Conservation (phyloP, 2,888 invertebrate genomes). For the Acrobasis consociella region DNA sequence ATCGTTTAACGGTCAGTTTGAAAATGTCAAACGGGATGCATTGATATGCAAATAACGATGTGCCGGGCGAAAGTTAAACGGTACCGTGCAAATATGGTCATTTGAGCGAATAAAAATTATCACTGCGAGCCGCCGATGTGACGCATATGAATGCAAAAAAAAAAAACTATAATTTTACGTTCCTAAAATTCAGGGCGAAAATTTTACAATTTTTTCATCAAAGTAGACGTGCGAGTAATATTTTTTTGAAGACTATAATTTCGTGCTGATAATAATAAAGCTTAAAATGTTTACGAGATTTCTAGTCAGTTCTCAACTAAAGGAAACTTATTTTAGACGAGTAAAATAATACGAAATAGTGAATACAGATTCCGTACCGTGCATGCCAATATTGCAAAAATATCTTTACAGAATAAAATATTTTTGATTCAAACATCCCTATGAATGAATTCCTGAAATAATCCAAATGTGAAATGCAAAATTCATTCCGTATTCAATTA, state of each 20-base stretch:
- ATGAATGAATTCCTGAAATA: slow-evolving; percentile 1
- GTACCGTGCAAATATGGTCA: slow-evolving; percentile 63
- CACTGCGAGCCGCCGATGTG: slow-evolving; percentile 40
- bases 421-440: neutral
- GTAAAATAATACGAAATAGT: too few relatives aligned
- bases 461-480: neutral
- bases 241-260: neutral
- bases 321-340: too few relatives aligned
- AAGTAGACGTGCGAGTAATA: neutral
- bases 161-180: neutral
- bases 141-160: slow-evolving; percentile 24
- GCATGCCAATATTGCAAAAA: too few relatives aligned
- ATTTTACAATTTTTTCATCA: neutral
- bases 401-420: neutral
- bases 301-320: too few relatives aligned
- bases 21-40: slow-evolving; percentile 59
- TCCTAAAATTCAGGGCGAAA: slow-evolving; percentile 11
- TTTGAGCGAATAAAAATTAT: slow-evolving; percentile 63
- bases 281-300: too few relatives aligned
- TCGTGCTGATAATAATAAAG: too few relatives aligned
- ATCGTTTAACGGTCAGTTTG: slow-evolving; percentile 51
- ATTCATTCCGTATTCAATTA: slow-evolving; percentile 9
- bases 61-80: slow-evolving; percentile 64
- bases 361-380: too few relatives aligned
- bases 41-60: slow-evolving; percentile 73